A percentile compares a stretch with the other conserved stretches of the same genome.
Conservation (phyloP, 2,113 vertebrate genomes). For the Athene noctua region DNA sequence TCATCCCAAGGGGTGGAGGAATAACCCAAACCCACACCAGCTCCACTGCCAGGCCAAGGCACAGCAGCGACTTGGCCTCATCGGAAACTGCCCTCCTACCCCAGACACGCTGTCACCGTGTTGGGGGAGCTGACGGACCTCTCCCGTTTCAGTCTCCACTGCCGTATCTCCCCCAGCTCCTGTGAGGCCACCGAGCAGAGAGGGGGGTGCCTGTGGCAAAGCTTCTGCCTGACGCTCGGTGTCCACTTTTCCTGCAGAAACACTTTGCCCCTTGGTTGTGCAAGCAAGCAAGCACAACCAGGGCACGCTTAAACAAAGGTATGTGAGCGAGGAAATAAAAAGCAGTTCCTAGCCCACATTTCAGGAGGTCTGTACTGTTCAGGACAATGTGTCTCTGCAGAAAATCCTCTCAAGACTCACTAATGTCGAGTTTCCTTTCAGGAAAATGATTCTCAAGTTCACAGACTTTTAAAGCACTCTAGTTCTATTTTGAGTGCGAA, state of each 20-base stretch:
- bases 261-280: too few species aligned
- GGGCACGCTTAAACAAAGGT: fast-evolving
- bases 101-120: not conserved
- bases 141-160: not conserved
- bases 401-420: not conserved
- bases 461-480: not conserved
- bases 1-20: not conserved
- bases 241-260: too few species aligned
- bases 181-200: not conserved
- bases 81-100: not conserved
- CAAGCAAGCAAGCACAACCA: not conserved
- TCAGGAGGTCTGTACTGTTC: not conserved
- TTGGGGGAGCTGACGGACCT: not conserved
- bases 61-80: too few species aligned
- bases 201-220: too few species aligned
- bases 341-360: not conserved
- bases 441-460: not conserved
- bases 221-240: not conserved
- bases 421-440: not conserved
- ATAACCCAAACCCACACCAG: not conserved
- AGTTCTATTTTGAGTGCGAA: not conserved
- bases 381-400: not conserved
- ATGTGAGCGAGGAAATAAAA: not conserved
- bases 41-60: not conserved
- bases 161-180: not conserved